Percentiles rank a stretch among this genome's conserved stretches.
phyloP scores from a whole-genome alignment of 2,797 vertebrate genomes.

The Todus mexicanus region DNA sequence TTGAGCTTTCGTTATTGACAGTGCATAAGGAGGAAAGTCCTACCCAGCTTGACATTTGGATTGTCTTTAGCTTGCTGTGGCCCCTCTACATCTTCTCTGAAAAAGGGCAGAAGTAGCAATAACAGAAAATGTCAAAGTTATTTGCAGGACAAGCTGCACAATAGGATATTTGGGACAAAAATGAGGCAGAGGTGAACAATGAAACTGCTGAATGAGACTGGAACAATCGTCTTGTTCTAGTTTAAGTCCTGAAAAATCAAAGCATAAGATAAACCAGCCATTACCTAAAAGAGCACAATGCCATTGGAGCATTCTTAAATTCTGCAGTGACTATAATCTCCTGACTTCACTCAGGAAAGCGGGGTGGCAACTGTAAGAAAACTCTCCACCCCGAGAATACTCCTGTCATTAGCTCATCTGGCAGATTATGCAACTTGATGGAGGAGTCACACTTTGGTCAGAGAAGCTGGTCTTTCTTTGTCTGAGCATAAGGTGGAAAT shows the following conservation, averaged over 20 bases:
- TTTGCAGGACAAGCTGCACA: not conserved
- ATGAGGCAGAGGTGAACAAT: not conserved
- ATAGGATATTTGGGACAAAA: not conserved
- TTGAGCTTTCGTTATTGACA: not conserved
- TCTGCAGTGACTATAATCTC: not conserved
- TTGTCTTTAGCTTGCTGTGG: not conserved
- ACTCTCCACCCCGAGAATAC: not conserved
- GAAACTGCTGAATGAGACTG: not conserved
- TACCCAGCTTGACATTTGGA: not conserved
- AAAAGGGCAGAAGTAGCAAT: not conserved
- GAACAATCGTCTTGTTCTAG: not conserved
- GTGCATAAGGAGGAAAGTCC: not conserved
- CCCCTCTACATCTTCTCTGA: not conserved
- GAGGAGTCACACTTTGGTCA: not conserved
- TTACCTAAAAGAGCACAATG: not conserved
- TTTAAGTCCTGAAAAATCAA: not conserved
- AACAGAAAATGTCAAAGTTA: not conserved
- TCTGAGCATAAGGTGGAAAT: not conserved
- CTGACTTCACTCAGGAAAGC: not conserved
- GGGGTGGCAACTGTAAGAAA: not conserved
- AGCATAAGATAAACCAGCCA: not conserved
- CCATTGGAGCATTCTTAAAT: not conserved
- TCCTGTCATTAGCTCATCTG: not conserved
- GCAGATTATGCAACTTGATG: not conserved
- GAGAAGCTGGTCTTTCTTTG: not conserved